Evolutionary conservation across 2,888 invertebrate genomes (phyloP).

Genomic region (Acanthopleura granulata): DNA sequence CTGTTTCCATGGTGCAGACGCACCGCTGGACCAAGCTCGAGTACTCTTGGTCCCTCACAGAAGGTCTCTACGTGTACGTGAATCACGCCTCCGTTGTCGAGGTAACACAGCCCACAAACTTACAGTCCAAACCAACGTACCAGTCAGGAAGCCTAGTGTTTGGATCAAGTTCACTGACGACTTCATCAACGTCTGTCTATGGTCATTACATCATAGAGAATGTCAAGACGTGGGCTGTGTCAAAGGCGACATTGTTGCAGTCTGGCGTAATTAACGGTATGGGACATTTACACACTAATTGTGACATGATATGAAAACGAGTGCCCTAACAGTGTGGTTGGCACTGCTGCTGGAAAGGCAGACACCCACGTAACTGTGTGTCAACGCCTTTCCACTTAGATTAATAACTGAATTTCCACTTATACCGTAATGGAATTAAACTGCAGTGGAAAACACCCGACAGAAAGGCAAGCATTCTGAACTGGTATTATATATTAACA

Average conservation of each 20-base stretch:
- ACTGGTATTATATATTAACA: too few species aligned
- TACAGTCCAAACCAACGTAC: background rate
- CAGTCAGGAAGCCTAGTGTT: background rate
- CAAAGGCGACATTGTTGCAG: background rate
- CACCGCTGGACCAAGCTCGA: constrained; percentile 26
- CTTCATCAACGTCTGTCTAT: background rate
- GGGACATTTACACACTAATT: too few species aligned
- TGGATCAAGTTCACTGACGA: background rate
- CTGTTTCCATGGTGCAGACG: background rate
- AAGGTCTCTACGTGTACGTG: constrained; percentile 37
- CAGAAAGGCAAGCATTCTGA: too few species aligned
- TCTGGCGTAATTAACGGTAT: background rate
- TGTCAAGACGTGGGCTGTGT: background rate
- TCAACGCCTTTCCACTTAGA: too few species aligned
- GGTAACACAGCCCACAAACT: background rate
- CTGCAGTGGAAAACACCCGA: too few species aligned
- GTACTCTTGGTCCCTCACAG: constrained; percentile 43
- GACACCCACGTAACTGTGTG: too few species aligned
- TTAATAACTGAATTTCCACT: too few species aligned
- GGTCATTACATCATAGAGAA: constrained; percentile 8
- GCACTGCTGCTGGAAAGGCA: too few species aligned
- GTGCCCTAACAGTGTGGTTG: too few species aligned
- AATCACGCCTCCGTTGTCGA: constrained; percentile 20
- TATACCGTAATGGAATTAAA: too few species aligned
- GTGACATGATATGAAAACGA: too few species aligned